Evolutionary conservation across 2,888 invertebrate species (phyloP), one percentile per base, ranked within the genome.

Genomic region (Plebejus anna): DNA sequence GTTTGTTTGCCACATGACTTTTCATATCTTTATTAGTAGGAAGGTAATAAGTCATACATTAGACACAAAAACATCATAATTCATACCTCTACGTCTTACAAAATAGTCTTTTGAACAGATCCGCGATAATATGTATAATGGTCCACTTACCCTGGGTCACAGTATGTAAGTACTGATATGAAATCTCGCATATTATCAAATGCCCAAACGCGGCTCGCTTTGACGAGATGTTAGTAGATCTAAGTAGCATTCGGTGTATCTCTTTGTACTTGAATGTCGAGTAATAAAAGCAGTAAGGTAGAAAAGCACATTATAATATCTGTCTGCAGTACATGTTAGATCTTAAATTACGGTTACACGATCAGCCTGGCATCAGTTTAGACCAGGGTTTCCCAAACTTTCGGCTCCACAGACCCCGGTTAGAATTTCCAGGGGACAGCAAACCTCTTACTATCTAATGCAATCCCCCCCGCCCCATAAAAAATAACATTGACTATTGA

Each of bases 181-280:
- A 32, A 32, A 66, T 66, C 66, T 32, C 32, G 32, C 66, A 32
- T 66, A 66, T 36, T 13, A 66, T 66, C 66, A 66, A 36, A 66
- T 32, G 66, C 6, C 11, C 32, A 32, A 66, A 22, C 66, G 32
- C 32, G 32, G 32, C 32, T 28, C 28, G 61, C 61, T 61, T 61
- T 61, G 61, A 57, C n/a, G 4, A 22, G n/a, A 22, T 59, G 22
- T 59, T 28, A 59, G 22, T 57, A 57, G 6, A 59, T 59, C 9
- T 61, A 0, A 28, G 61, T n/a, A 7, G 59, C n/a, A 59, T 6
- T 22, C n/a, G 61, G 11, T 28, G 61, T 28, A 22, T 7, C 9
- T 22, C 2, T 9, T 11, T 28, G 22, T 22, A 11, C 28, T 9
- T 28, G 28, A 61, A 6, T 61, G 59, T n/a, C 9, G 47, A 47